Conservation (phyloP, 2,888 invertebrate species). For the Dendrolimus houi region DNA sequence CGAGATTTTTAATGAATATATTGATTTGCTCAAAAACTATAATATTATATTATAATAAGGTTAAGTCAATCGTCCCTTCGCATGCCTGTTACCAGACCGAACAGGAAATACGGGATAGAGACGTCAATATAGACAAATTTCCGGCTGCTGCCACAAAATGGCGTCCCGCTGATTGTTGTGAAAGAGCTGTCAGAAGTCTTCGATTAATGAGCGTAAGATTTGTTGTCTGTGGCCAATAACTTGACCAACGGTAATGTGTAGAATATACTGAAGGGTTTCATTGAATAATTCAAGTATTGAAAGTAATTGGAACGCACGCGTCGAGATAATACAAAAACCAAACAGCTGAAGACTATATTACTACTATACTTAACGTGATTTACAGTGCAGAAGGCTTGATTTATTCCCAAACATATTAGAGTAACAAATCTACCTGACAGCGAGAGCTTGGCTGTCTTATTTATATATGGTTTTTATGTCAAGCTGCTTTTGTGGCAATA, state of each 20-base stretch:
- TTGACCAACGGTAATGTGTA: slow-evolving; percentile 13
- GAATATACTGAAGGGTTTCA: too few relatives aligned
- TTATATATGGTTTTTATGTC: too few relatives aligned
- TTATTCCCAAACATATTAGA: too few relatives aligned
- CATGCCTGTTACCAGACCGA: slow-evolving; percentile 15
- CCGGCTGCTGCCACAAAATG: slow-evolving; percentile 42
- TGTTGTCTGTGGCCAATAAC: slow-evolving; percentile 20
- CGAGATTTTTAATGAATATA: too few relatives aligned
- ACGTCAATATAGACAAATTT: slow-evolving; percentile 51
- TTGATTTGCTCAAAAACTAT: too few relatives aligned
- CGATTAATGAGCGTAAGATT: slow-evolving; percentile 49
- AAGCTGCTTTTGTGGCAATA: too few relatives aligned
- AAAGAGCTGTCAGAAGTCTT: slow-evolving; percentile 54
- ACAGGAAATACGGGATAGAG: slow-evolving; percentile 58
- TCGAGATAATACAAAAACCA: slow-evolving; percentile 25
- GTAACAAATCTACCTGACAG: too few relatives aligned
- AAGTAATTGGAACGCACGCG: slow-evolving; percentile 21
- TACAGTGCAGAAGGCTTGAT: neutral
- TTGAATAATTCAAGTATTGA: slow-evolving; percentile 21
- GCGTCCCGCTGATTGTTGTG: slow-evolving; percentile 67
- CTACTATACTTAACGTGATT: neutral
- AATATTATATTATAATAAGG: too few relatives aligned
- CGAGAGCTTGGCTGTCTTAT: too few relatives aligned
- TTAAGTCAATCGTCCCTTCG: neutral
- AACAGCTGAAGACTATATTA: slow-evolving; percentile 20